Evolutionary conservation across 2,113 vertebrate species (phyloP).

Genomic region (Cottus gobio): DNA sequence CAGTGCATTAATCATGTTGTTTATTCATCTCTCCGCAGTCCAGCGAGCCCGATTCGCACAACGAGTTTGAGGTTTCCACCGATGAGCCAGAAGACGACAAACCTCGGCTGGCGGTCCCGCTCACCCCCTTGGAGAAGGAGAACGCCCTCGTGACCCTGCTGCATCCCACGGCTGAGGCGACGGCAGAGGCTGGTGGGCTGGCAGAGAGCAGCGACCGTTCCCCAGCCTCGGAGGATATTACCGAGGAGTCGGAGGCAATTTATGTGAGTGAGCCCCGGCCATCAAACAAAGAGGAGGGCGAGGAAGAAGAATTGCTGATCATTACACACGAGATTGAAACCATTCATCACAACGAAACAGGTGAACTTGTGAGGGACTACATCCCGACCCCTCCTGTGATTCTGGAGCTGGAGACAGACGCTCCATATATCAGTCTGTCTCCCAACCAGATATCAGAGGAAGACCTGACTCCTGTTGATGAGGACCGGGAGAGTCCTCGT

Average conservation of each 20-base stretch:
- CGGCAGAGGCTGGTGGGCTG: neutral
- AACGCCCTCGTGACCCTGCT: constrained; percentile 70
- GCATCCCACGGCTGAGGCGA: constrained; percentile 49
- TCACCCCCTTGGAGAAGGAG: constrained; percentile 64
- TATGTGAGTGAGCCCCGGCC: constrained; percentile 8
- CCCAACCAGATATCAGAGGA: constrained; percentile 66
- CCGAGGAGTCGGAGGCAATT: constrained; percentile 40
- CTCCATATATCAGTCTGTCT: constrained; percentile 26
- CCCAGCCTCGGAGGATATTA: neutral
- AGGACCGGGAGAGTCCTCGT: constrained; percentile 17
- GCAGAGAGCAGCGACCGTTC: constrained; percentile 16
- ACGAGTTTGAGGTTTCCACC: constrained; percentile 62
- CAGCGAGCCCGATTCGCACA: constrained; percentile 66
- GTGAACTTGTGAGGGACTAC: constrained; percentile 69
- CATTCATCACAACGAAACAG: constrained; percentile 65
- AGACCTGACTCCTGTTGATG: constrained; percentile 42
- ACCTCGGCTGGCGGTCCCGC: constrained; percentile 20
- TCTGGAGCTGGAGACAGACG: constrained; percentile 24
- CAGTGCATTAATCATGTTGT: neutral
- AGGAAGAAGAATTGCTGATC: constrained; percentile 62
- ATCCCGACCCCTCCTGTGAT: constrained; percentile 42
- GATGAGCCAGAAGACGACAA: constrained; percentile 44
- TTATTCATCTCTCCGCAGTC: constrained; percentile 50
- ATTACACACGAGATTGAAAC: constrained; percentile 77
- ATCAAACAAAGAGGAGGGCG: constrained; percentile 46